phyloP scores from a whole-genome alignment of 2,113 vertebrate species.

The Prolemur simus region DNA sequence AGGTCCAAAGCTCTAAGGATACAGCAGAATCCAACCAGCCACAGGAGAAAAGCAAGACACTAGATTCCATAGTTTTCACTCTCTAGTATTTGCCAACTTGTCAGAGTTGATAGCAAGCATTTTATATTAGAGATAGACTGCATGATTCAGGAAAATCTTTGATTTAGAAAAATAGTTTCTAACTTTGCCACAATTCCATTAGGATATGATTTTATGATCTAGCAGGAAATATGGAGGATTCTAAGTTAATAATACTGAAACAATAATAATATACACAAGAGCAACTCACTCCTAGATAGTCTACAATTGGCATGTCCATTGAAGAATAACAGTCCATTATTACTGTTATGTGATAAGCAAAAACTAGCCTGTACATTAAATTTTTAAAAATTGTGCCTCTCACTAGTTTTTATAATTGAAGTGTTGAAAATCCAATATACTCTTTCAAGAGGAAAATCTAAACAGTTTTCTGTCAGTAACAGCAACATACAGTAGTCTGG shows the following conservation, averaged over 20 bases:
- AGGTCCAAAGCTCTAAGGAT: neutral
- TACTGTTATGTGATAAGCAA: slow-evolving; percentile 67
- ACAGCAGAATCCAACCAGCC: neutral
- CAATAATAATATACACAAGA: neutral
- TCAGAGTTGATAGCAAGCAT: neutral
- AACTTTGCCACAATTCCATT: neutral
- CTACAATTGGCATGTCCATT: neutral
- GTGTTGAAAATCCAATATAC: slow-evolving; percentile 80
- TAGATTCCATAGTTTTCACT: neutral
- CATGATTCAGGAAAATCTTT: slow-evolving; percentile 15
- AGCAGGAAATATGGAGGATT: slow-evolving; percentile 22
- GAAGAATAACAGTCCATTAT: slow-evolving; percentile 48
- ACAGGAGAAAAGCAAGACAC: neutral
- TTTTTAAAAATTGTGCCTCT: slow-evolving; percentile 61
- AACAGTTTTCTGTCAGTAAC: slow-evolving; percentile 82
- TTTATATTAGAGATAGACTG: slow-evolving; percentile 21
- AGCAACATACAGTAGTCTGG: slow-evolving; percentile 83
- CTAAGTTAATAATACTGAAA: slow-evolving; percentile 33
- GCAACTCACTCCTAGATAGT: slow-evolving; percentile 39
- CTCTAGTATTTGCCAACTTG: neutral
- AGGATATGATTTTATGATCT: slow-evolving; percentile 8
- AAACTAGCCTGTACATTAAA: neutral
- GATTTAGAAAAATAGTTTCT: slow-evolving; percentile 26
- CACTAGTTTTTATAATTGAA: slow-evolving; percentile 74
- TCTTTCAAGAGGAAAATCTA: slow-evolving; percentile 82